Evolutionary conservation across 92 coral and sea anemone species (phyloP), one percentile per base, ranked within the genome.

Genomic region (Epizoanthus ramosus): DNA sequence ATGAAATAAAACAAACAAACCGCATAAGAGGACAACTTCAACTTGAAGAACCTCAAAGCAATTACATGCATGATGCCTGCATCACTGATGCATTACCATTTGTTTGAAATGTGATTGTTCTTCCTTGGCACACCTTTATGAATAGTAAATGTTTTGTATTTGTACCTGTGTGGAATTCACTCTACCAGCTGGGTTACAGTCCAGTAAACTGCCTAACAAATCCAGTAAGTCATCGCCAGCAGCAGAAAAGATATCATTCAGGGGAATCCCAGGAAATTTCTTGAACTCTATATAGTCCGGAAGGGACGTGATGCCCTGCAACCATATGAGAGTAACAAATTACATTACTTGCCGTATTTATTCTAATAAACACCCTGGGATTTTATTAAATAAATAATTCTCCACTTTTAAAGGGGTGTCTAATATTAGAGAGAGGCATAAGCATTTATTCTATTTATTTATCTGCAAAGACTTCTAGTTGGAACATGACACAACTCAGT

Each of bases 211-310:
- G 75, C 90, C 96, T 28, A 96, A 84, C 73, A 96, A 75, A 75
- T 96, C 98, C 80, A 96, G 81, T 19, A 96, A 73, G 76, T 96
- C 98, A 83, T 96, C 98, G 52, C 98, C 96, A 58, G 98, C 98
- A 13, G 98, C 98, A 35, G 91, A 91, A 79, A 96, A 96, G 5
- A 96, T 96, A 65, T 94, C 98, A 53, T 96, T 94, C 5, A 96
- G 88, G 2, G 98, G 98, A 75, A 92, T 96, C 33, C 98, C 98
- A 19, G 98, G 98, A 52, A 92, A 96, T 79, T 89, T 80, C 81
- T 92, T 94, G 87, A 96, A 96, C 86, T 96, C 98, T 71, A 96
- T 95, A 77, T 91, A 96, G 90, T 96, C 98, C 33, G 98, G 98
- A 45, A 96, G 79, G 58, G 98, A 86, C 4, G 93, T 74, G 23